Evolutionary conservation across 2,113 vertebrate species (phyloP).

Genomic region (Ivindomyrus marchei): DNA sequence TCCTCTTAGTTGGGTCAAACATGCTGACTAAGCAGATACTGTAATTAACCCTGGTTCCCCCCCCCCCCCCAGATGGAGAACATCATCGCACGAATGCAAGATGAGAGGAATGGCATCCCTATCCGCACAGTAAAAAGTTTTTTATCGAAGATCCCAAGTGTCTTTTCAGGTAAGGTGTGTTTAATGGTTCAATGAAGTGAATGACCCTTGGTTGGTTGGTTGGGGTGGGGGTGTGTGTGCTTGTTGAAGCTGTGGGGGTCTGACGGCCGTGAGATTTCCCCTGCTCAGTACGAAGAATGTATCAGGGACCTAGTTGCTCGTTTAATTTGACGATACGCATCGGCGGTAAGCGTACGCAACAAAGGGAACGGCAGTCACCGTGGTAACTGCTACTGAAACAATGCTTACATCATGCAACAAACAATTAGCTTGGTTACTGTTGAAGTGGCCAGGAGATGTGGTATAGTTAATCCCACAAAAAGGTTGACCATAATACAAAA

Average conservation of each 20-base stretch:
- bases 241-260: background rate
- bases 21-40: background rate
- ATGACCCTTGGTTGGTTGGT: background rate
- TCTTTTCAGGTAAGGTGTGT: slow-evolving; percentile 74
- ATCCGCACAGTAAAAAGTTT: slow-evolving; percentile 84
- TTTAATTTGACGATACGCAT: background rate
- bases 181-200: background rate
- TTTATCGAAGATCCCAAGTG: slow-evolving; percentile 81
- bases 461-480: background rate
- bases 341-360: background rate
- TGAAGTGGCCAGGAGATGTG: background rate
- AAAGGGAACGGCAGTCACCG: background rate
- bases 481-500: background rate
- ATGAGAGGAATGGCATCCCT: slow-evolving; percentile 79
- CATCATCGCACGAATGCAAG: slow-evolving; percentile 79
- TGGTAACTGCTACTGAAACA: background rate
- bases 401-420: background rate
- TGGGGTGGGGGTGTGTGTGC: background rate
- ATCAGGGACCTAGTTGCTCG: background rate
- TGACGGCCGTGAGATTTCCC: background rate
- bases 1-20: background rate
- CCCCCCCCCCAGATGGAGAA: slow-evolving; percentile 69
- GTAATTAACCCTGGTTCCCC: background rate
- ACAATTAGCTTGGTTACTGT: background rate
- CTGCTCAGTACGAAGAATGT: background rate